Percentiles rank a stretch among this genome's conserved stretches.
These are phyloP conservation scores for Gymnocephalus cernua DNA, from an alignment of 2,113 vertebrate genomes.

Conservation along the genomic window DNA sequence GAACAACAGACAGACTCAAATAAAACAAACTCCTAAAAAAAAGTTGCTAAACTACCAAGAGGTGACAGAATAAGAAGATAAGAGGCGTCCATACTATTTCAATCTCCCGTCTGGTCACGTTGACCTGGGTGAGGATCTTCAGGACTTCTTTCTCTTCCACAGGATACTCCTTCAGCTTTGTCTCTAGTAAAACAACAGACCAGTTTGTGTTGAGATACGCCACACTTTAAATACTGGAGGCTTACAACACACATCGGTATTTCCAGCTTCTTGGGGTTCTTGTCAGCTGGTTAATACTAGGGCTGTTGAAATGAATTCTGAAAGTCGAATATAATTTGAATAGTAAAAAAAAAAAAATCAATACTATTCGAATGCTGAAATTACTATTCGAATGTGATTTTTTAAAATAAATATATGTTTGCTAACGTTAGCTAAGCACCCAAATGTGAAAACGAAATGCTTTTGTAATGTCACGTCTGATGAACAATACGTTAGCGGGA, in stretches of 20 bases:
- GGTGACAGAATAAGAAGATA: background rate
- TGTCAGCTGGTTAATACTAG: background rate
- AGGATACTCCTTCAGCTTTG: constrained; percentile 87
- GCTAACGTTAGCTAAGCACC: too few relatives aligned
- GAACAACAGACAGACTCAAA: background rate
- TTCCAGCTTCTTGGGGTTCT: background rate
- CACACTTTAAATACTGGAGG: background rate
- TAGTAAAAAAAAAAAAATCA: too few relatives aligned
- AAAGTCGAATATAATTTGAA: too few relatives aligned
- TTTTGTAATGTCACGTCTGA: too few relatives aligned
- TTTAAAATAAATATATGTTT: too few relatives aligned
- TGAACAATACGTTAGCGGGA: too few relatives aligned
- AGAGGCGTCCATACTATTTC: constrained; percentile 79
- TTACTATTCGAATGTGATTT: too few relatives aligned
- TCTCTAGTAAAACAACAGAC: constrained; percentile 79
- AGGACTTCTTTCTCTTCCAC: constrained; percentile 89
- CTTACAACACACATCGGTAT: background rate
- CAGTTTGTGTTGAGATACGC: background rate
- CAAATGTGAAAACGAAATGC: too few relatives aligned
- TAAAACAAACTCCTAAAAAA: too few relatives aligned
- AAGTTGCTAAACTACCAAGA: background rate
- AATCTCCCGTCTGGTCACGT: constrained; percentile 90
- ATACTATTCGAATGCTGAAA: too few relatives aligned
- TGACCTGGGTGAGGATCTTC: constrained; percentile 95
- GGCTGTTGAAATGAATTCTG: too few relatives aligned